phyloP scores from a whole-genome alignment of 2,797 vertebrate species.

The Cirrhinus mrigala region DNA sequence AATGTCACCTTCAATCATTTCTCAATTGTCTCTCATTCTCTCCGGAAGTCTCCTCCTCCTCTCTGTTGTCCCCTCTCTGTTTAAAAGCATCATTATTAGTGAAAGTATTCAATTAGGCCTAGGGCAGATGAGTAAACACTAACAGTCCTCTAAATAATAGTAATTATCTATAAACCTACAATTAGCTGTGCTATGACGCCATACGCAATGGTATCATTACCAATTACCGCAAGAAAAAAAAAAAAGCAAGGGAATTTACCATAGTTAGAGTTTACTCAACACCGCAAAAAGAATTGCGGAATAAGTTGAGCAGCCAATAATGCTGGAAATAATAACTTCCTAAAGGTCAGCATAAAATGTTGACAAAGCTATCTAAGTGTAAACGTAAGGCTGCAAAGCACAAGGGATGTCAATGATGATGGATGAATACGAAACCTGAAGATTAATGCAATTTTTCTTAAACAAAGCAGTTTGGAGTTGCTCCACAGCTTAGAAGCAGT shows the following conservation, averaged over 20 bases:
- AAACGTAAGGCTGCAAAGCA: slow-evolving; percentile 60
- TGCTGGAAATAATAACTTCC: slow-evolving; percentile 62
- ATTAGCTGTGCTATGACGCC: slow-evolving; percentile 54
- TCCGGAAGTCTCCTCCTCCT: slow-evolving; percentile 47
- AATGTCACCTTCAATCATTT: slow-evolving; percentile 29
- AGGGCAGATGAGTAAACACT: slow-evolving; percentile 53
- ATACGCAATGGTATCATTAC: slow-evolving; percentile 39
- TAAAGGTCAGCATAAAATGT: slow-evolving; percentile 69
- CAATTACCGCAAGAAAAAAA: slow-evolving; percentile 14
- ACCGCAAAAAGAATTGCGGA: slow-evolving; percentile 27
- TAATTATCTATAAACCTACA: slow-evolving; percentile 61
- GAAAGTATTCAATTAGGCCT: slow-evolving; percentile 48
- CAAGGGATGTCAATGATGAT: slow-evolving; percentile 65
- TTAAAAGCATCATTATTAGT: slow-evolving; percentile 22
- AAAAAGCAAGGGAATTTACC: slow-evolving; percentile 15
- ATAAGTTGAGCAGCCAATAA: slow-evolving; percentile 52
- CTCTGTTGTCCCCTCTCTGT: slow-evolving; percentile 24
- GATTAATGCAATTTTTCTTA: slow-evolving; percentile 64
- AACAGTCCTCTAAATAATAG: slow-evolving; percentile 55
- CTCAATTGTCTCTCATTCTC: slow-evolving; percentile 36
- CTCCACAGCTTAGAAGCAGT: slow-evolving; percentile 75
- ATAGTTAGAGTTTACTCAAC: slow-evolving; percentile 17
- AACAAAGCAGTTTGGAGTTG: slow-evolving; percentile 77
- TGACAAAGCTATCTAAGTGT: slow-evolving; percentile 67
- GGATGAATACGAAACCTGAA: slow-evolving; percentile 69